Evolutionary conservation across 2,888 invertebrate species (phyloP), one percentile per base, ranked within the genome.

Genomic region (Dinocampus coccinellae): DNA sequence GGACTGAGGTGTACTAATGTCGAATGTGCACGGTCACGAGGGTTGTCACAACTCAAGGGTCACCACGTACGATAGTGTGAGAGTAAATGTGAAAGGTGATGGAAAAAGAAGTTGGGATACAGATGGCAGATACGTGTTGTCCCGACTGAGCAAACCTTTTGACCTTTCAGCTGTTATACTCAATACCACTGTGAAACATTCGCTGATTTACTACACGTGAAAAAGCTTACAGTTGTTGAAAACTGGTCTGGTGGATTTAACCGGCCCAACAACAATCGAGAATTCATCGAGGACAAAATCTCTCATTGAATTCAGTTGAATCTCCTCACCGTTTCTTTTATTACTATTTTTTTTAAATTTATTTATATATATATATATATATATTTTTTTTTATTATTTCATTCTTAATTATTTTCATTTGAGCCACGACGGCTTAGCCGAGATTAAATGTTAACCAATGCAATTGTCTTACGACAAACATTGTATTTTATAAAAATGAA

Each of bases 91-190:
- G 47, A 47, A 13, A 22, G 20, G 42, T 26, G 52, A 47, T 29
- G 24, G 52, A 64, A 64, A 78, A 76, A 80, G 76, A 76, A 75
- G 75, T 76, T 69, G 72, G 80, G 80, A 82, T 83, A 84, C 82
- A 80, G 82, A 83, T 82, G 83, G 84, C 79, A 81, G 78, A 79
- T 81, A 84, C 83, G 84, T 84, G 84, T 84, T 83, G 82, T 84
- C 82, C 82, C 36, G 65, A 10, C 34, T 53, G 34, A n/a, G 36
- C 65, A 34, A 65, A 65, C 65, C 65, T 65, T 16, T 65, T 55
- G 65, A 65, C 65, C 65, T 65, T 52, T 16, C 52, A 47, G 9
- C 47, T 47, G 24, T 63, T 26, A 39, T 47, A 29, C 47, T n/a
- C 24, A 52, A 39, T 34, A 42, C 63, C 20, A 62, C 62, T 16